Conservation (phyloP, 1,140 invertebrate genomes). For the Pygmarrhopalites habei region DNA sequence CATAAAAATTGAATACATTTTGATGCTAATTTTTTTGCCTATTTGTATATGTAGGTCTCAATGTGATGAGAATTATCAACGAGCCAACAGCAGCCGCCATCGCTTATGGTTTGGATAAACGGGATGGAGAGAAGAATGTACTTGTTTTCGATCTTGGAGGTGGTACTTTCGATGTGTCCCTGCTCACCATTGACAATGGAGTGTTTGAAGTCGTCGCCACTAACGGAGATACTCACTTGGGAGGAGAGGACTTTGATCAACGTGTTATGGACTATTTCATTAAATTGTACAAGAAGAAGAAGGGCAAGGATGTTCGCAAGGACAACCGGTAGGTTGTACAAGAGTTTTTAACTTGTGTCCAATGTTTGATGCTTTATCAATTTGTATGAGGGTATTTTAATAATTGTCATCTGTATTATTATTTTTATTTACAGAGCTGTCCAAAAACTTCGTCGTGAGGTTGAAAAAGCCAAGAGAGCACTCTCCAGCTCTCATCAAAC, state of each 20-base stretch:
- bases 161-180: conserved; percentile 98
- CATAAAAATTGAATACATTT: too few relatives aligned
- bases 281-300: conserved; percentile 98
- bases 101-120: conserved; percentile 98
- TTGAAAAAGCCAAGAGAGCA: conserved; percentile 95
- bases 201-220: conserved; percentile 89
- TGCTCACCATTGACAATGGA: conserved; percentile 98
- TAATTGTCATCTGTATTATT: too few relatives aligned
- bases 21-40: too few relatives aligned
- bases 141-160: conserved; percentile 98
- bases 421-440: conserved; percentile 68
- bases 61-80: conserved; percentile 99
- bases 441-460: conserved; percentile 91
- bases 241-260: conserved; percentile 98
- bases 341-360: too few relatives aligned
- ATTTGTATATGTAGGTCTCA: conserved; percentile 74
- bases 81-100: conserved; percentile 99
- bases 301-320: conserved; percentile 93
- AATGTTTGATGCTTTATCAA: too few relatives aligned
- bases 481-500: conserved; percentile 92
- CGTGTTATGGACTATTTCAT: conserved; percentile 98
- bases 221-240: conserved; percentile 98
- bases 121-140: conserved; percentile 97
- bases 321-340: conserved; percentile 50
- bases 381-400: too few relatives aligned